phyloP scores from a whole-genome alignment of 2,113 vertebrate genomes.

The Eudyptes chrysolophus region DNA sequence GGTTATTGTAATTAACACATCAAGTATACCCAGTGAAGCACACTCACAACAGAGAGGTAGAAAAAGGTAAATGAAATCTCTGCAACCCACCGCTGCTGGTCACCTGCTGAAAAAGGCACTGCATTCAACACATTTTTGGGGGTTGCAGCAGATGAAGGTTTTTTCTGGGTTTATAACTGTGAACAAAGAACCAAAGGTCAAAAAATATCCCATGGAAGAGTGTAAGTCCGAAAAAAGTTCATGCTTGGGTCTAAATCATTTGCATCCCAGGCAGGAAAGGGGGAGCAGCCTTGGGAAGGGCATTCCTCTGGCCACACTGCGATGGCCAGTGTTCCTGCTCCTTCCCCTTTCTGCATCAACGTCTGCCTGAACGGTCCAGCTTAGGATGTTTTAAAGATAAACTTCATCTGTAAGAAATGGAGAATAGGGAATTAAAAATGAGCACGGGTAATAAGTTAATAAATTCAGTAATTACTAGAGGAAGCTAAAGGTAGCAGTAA shows the following conservation, averaged over 20 bases:
- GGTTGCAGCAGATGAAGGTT: neutral
- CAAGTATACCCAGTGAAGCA: neutral
- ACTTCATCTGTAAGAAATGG: neutral
- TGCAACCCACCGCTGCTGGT: neutral
- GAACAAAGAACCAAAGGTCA: neutral
- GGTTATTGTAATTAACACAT: neutral
- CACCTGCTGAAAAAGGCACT: neutral
- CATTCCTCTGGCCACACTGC: accelerated
- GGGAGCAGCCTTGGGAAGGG: neutral
- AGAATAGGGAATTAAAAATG: neutral
- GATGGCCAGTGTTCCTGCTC: neutral
- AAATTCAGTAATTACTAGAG: neutral
- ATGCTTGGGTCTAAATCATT: neutral
- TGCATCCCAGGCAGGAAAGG: neutral
- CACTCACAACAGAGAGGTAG: neutral
- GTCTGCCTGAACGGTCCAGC: neutral
- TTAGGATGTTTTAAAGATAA: neutral
- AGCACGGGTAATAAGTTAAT: neutral
- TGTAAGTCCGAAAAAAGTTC: neutral
- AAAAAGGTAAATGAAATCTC: neutral
- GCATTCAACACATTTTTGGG: neutral
- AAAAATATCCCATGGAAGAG: neutral
- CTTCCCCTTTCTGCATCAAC: neutral
- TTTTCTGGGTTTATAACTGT: neutral
- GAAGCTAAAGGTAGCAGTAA: neutral